Conservation (phyloP, 1,140 invertebrate genomes). For the Drosophila grimshawi region DNA sequence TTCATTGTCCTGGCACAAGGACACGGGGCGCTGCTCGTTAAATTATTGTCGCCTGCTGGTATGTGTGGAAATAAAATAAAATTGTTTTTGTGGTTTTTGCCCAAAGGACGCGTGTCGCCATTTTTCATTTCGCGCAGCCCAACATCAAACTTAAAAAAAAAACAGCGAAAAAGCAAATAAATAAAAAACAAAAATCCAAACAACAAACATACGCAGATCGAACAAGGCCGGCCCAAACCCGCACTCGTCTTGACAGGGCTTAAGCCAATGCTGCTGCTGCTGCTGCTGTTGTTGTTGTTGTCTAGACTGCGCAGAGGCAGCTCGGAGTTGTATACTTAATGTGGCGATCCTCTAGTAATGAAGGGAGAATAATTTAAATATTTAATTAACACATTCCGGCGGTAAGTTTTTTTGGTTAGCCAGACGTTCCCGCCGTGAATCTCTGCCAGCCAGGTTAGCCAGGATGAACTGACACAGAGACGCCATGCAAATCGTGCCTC, state of each 20-base stretch:
- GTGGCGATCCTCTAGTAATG: slow-evolving; percentile 48
- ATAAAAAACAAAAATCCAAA: slow-evolving; percentile 12
- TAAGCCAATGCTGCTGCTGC: slow-evolving; percentile 22
- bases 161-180: slow-evolving; percentile 3
- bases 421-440: slow-evolving; percentile 1
- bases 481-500: slow-evolving; percentile 59
- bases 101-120: slow-evolving; percentile 66
- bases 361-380: slow-evolving; percentile 75
- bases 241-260: slow-evolving; percentile 25
- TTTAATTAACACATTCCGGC: slow-evolving; percentile 81
- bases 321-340: slow-evolving; percentile 6
- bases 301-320: slow-evolving; percentile 52
- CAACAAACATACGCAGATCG: slow-evolving; percentile 42
- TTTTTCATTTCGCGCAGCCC: slow-evolving; percentile 55
- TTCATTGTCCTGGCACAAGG: slow-evolving; percentile 55
- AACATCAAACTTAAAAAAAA: slow-evolving; percentile 25
- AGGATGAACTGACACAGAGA: slow-evolving; percentile 3
- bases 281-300: slow-evolving; percentile 34
- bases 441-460: not conserved
- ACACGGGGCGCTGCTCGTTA: slow-evolving; percentile 31
- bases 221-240: slow-evolving; percentile 30
- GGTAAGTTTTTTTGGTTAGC: slow-evolving; percentile 19
- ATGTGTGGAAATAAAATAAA: slow-evolving; percentile 65
- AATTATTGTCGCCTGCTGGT: slow-evolving; percentile 45
- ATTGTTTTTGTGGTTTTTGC: slow-evolving; percentile 78